These are phyloP conservation scores for Calosoma granatense DNA, from an alignment of 1,140 invertebrate genomes.

Conservation along the genomic window DNA sequence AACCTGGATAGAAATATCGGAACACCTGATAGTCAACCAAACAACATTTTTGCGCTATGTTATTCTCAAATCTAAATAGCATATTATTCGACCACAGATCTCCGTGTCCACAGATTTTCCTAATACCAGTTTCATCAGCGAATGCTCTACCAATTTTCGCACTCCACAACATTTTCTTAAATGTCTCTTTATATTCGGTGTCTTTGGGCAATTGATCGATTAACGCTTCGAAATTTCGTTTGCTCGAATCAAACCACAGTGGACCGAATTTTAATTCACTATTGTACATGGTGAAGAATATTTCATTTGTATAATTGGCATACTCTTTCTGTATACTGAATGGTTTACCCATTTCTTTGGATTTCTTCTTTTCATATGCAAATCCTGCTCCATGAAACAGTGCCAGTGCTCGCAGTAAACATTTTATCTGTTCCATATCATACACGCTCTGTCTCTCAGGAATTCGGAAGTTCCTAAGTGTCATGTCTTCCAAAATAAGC, in stretches of 20 bases:
- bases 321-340: not conserved
- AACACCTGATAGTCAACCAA: not conserved
- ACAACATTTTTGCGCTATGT: not conserved
- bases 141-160: not conserved
- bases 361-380: not conserved
- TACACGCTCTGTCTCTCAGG: not conserved
- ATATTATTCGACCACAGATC: constrained; percentile 4
- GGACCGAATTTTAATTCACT: not conserved
- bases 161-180: not conserved
- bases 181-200: not conserved
- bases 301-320: not conserved
- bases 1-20: not conserved
- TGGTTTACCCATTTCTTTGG: not conserved
- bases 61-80: not conserved
- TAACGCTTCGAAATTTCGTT: not conserved
- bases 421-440: not conserved
- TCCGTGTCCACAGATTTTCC: not conserved
- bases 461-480: not conserved
- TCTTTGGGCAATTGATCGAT: not conserved
- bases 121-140: not conserved
- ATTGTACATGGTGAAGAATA: not conserved
- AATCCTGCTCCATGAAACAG: not conserved
- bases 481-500: not conserved
- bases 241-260: not conserved
- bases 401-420: not conserved